These are phyloP conservation scores for Eurystomus glaucurus DNA, from an alignment of 2,797 vertebrate species.

Conservation along the genomic window DNA sequence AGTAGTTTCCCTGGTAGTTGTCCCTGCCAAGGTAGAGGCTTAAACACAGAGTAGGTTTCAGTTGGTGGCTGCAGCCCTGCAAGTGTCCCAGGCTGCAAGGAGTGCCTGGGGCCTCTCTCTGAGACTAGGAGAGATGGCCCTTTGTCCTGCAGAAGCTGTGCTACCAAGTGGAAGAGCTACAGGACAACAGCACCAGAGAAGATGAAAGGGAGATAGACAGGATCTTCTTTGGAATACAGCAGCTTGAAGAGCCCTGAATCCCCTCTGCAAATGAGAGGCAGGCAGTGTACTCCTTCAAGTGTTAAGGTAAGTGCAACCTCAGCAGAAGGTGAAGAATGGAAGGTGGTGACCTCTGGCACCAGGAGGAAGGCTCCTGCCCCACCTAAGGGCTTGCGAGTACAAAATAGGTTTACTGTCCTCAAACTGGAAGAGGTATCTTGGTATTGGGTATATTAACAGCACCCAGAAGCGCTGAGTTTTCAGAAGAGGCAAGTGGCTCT, in stretches of 20 bases:
- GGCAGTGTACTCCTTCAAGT: fast-evolving
- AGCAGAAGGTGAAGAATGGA: neutral
- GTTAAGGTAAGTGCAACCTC: neutral
- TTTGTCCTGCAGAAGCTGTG: neutral
- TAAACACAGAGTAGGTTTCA: neutral
- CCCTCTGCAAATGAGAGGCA: fast-evolving
- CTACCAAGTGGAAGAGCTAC: neutral
- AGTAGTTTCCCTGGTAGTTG: neutral
- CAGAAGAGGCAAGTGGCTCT: neutral
- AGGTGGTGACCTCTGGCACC: neutral
- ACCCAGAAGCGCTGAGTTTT: neutral
- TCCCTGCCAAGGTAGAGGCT: fast-evolving
- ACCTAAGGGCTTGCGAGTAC: neutral
- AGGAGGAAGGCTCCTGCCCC: neutral
- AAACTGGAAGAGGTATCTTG: fast-evolving
- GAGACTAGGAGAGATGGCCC: too few species aligned
- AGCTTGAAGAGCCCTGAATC: neutral
- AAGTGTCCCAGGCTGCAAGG: neutral
- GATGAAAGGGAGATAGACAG: fast-evolving
- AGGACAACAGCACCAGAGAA: neutral
- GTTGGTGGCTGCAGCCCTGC: neutral
- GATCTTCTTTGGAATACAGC: neutral
- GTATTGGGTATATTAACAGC: neutral
- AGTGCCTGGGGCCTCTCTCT: neutral
- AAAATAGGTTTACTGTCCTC: neutral